A percentile compares a stretch with the other conserved stretches of the same genome.
These are phyloP conservation scores for Xenopus petersii DNA, from an alignment of 2,797 vertebrate genomes.

Conservation along the genomic window DNA sequence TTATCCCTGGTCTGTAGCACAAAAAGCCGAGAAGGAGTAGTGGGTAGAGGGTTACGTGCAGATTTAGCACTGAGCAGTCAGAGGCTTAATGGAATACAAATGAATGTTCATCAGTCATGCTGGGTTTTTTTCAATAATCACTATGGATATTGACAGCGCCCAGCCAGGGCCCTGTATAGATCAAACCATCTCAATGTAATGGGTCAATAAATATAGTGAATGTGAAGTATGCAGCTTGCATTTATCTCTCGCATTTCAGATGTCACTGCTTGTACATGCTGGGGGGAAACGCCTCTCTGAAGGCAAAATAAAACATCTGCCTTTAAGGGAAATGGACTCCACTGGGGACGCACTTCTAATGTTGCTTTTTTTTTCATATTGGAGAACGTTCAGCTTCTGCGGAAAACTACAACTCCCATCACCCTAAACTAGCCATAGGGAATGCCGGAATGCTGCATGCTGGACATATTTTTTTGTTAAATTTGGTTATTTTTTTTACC, in stretches of 20 bases:
- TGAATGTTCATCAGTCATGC: constrained; percentile 33
- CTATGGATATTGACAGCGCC: constrained; percentile 37
- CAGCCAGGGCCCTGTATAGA: constrained; percentile 25
- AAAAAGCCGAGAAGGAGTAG: constrained; percentile 9
- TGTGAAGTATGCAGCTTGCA: constrained; percentile 6
- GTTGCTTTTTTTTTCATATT: too few species aligned
- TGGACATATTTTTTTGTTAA: too few species aligned
- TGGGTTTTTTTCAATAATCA: constrained; percentile 44
- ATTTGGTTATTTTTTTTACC: too few species aligned
- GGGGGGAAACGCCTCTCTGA: background rate
- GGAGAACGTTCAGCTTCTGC: too few species aligned
- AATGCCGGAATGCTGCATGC: too few species aligned
- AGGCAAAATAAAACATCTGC: constrained; percentile 8
- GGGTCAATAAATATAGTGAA: constrained; percentile 36
- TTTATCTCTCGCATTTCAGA: constrained; percentile 23
- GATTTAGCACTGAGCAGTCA: constrained; percentile 2
- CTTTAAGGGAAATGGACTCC: background rate
- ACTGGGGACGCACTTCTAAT: too few species aligned
- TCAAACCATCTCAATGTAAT: constrained; percentile 37
- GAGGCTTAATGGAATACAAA: constrained; percentile 32
- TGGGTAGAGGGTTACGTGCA: constrained; percentile 5
- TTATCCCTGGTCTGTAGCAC: constrained; percentile 10
- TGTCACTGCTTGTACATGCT: background rate
- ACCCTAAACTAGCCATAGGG: too few species aligned
- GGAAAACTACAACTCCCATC: too few species aligned